Percentiles rank a stretch among this genome's conserved stretches.
Conservation (phyloP, 2,888 invertebrate genomes). For the Drosophila quinaria region DNA sequence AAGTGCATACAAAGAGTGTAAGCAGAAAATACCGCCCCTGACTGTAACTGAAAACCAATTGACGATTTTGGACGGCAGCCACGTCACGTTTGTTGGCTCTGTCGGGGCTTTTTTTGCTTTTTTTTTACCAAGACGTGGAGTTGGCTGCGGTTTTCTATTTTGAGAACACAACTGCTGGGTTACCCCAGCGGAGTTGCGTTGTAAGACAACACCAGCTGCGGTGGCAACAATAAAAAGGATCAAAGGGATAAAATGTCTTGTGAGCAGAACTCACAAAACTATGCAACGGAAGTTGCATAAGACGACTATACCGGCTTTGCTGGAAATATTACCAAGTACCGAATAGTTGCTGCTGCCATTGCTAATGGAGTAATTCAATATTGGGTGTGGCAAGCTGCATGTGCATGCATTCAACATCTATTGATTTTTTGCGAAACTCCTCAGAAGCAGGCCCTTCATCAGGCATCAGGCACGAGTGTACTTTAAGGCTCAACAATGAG, state of each 20-base stretch:
- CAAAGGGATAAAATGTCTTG: constrained; percentile 71
- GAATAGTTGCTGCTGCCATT: constrained; percentile 33
- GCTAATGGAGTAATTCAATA: constrained; percentile 74
- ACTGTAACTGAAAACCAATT: constrained; percentile 69
- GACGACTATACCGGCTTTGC: constrained; percentile 2
- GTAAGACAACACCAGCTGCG: constrained; percentile 74
- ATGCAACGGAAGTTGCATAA: constrained; percentile 54
- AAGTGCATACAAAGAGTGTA: constrained; percentile 18
- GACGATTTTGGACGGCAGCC: constrained; percentile 63
- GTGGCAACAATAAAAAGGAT: constrained; percentile 69
- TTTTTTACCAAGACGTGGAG: constrained; percentile 5
- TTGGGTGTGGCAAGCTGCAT: constrained; percentile 61
- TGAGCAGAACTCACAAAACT: constrained; percentile 29
- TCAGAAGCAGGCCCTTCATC: constrained; percentile 45
- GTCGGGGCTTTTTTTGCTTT: neutral
- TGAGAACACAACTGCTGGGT: constrained; percentile 1
- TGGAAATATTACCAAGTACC: constrained; percentile 3
- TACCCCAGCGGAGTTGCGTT: constrained; percentile 19
- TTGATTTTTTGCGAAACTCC: constrained; percentile 45
- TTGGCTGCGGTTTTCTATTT: constrained; percentile 40
- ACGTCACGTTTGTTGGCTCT: constrained; percentile 58
- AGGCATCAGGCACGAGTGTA: constrained; percentile 24
- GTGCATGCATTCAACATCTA: constrained; percentile 37
- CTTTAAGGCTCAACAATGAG: constrained; percentile 41
- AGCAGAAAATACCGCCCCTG: constrained; percentile 6